These are phyloP conservation scores for Maniola hyperantus DNA, from an alignment of 2,888 invertebrate species.

Conservation along the genomic window DNA sequence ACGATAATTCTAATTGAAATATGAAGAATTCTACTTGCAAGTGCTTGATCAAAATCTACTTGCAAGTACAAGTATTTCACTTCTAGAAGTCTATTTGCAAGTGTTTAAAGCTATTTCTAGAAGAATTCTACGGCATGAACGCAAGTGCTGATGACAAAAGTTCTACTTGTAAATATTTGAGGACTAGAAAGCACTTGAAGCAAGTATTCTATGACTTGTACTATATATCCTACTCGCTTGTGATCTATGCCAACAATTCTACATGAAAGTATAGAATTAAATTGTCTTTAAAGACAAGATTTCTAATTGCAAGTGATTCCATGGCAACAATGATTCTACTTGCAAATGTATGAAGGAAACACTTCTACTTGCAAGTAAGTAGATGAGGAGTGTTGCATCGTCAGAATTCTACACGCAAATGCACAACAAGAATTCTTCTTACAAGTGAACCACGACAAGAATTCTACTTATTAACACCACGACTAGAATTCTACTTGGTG, in stretches of 20 bases:
- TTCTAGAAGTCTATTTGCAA: background rate
- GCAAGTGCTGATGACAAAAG: background rate
- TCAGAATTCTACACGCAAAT: background rate
- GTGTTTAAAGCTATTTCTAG: background rate
- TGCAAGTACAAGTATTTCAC: constrained; percentile 5
- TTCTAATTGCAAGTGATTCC: too few relatives aligned
- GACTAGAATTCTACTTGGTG: too few relatives aligned
- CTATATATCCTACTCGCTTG: background rate
- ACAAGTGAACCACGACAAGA: background rate
- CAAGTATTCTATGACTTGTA: background rate
- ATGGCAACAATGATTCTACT: background rate
- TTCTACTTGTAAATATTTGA: background rate
- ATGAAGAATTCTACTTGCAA: background rate
- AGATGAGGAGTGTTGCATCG: too few relatives aligned
- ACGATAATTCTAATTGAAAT: background rate
- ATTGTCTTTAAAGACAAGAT: background rate
- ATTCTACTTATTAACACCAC: background rate
- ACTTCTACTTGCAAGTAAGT: background rate
- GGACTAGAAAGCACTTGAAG: background rate
- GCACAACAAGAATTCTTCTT: background rate
- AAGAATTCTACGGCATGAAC: background rate
- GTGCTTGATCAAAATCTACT: background rate
- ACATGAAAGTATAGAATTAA: background rate
- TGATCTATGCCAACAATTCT: constrained; percentile 2
- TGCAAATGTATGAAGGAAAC: background rate